These are phyloP conservation scores for Cecropterus lyciades DNA, from an alignment of 1,140 invertebrate species.

Conservation along the genomic window DNA sequence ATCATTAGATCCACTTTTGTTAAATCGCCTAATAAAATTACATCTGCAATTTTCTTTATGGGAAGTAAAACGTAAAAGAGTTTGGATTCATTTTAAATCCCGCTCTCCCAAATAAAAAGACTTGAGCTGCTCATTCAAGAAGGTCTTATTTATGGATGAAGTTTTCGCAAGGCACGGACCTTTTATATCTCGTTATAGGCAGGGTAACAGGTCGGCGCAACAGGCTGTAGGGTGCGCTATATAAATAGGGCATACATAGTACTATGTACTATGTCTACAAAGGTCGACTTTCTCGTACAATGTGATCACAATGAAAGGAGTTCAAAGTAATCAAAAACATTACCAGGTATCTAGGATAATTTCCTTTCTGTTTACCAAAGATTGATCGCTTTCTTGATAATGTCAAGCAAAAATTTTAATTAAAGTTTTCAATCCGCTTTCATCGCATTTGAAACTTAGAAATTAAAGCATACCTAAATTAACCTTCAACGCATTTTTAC, in stretches of 20 bases:
- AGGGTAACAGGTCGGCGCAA: constrained; percentile 33
- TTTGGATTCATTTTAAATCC: constrained; percentile 21
- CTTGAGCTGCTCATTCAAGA: constrained; percentile 20
- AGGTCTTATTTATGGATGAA: constrained; percentile 35
- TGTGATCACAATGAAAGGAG: background rate
- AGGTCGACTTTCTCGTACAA: background rate
- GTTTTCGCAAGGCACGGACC: constrained; percentile 27
- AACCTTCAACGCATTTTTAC: background rate
- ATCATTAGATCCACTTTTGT: background rate
- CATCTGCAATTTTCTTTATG: background rate
- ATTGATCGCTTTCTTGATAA: constrained; percentile 2
- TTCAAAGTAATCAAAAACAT: constrained; percentile 9
- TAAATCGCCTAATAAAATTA: background rate
- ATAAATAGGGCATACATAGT: constrained; percentile 21
- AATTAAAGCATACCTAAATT: background rate
- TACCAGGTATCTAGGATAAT: background rate
- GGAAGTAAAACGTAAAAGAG: constrained; percentile 10
- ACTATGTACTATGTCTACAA: background rate
- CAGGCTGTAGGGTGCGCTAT: constrained; percentile 23
- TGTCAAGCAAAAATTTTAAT: constrained; percentile 5
- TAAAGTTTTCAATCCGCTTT: constrained; percentile 19
- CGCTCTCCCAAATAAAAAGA: constrained; percentile 20
- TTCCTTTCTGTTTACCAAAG: constrained; percentile 7
- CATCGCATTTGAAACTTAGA: constrained; percentile 1
- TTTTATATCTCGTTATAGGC: constrained; percentile 31